These are phyloP conservation scores for Cassiopea xamachana DNA, from an alignment of 30 jellyfish, hydroid and myxozoan species.

Conservation along the genomic window DNA sequence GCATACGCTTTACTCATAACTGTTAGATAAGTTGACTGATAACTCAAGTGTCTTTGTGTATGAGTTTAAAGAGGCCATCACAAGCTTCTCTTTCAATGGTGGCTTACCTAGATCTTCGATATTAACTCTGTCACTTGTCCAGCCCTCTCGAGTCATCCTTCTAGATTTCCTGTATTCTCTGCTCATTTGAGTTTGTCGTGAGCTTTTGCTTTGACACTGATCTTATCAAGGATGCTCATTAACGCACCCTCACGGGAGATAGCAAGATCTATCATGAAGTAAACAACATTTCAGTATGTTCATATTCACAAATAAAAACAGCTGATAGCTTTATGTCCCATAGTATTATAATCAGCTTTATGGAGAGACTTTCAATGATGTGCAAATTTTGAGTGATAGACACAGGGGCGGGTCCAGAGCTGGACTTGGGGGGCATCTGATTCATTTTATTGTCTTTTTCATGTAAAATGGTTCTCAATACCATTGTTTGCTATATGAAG, in stretches of 20 bases:
- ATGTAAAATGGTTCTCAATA: too few species aligned
- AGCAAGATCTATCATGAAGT: constrained; percentile 5
- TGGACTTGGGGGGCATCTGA: too few species aligned
- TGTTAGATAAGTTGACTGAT: constrained; percentile 15
- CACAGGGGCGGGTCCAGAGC: too few species aligned
- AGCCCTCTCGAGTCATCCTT: not conserved
- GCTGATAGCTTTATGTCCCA: not conserved
- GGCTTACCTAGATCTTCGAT: not conserved
- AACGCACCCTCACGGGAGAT: constrained; percentile 24
- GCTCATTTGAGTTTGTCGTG: constrained; percentile 52
- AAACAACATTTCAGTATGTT: constrained; percentile 9
- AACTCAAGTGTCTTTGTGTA: not conserved
- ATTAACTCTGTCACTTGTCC: constrained; percentile 13
- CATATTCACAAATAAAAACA: not conserved
- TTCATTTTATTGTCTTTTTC: too few species aligned
- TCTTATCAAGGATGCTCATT: constrained; percentile 23
- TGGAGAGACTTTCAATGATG: not conserved
- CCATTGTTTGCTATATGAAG: too few species aligned
- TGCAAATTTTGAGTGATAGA: not conserved
- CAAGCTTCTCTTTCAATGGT: not conserved
- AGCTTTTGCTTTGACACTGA: constrained; percentile 28
- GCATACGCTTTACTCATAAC: not conserved
- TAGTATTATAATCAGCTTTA: not conserved
- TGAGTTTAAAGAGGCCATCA: not conserved
- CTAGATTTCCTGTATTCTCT: not conserved